phyloP scores from a whole-genome alignment of 2,888 invertebrate genomes.

The Drosophila nr. perissopoda region DNA sequence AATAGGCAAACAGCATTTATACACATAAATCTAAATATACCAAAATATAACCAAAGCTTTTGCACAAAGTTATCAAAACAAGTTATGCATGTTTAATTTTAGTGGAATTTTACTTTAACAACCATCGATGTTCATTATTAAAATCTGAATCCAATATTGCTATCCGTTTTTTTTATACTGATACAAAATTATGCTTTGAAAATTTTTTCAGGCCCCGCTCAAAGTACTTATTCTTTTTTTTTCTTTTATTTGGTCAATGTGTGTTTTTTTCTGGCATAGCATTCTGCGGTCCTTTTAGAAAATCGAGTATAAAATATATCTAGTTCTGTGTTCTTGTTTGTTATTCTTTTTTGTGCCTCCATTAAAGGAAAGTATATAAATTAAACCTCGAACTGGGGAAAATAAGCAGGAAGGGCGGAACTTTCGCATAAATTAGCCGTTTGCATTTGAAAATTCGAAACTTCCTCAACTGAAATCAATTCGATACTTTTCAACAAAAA shows the following conservation, averaged over 20 bases:
- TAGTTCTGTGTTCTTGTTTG: conserved; percentile 9
- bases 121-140: neutral
- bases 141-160: neutral
- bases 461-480: conserved; percentile 74
- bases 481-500: conserved; percentile 71
- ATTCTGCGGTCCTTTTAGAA: neutral
- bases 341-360: conserved; percentile 19
- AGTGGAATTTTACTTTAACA: neutral
- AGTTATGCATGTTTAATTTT: neutral
- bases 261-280: neutral
- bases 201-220: neutral
- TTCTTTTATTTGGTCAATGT: neutral
- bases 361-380: conserved; percentile 71
- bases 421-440: conserved; percentile 78
- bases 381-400: conserved; percentile 47
- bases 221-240: neutral
- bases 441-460: conserved; percentile 74
- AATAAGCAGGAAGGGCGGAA: conserved; percentile 66
- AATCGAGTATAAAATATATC: conserved; percentile 2
- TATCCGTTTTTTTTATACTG: neutral
- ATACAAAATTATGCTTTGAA: neutral
- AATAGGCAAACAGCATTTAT: conserved; percentile 3
- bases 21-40: neutral
- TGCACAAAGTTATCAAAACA: neutral
- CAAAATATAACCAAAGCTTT: neutral